phyloP scores from a whole-genome alignment of 1,140 invertebrate genomes.

The Metaphire vulgaris region DNA sequence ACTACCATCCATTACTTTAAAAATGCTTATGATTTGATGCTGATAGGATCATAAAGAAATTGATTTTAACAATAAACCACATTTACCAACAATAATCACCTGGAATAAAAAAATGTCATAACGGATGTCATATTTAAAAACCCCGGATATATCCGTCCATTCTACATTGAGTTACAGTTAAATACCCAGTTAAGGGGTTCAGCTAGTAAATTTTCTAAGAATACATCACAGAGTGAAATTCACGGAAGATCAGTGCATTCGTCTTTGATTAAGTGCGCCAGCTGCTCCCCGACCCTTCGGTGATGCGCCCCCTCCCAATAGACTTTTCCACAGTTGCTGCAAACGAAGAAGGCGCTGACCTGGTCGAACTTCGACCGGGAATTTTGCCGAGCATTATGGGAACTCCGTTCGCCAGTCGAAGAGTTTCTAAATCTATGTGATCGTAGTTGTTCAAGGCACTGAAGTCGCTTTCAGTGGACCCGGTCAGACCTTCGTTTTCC shows the following conservation, averaged over 20 bases:
- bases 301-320: conserved; percentile 63
- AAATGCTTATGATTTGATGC: no score
- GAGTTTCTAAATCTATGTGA: conserved; percentile 34
- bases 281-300: conserved; percentile 49
- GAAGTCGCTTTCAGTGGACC: not conserved
- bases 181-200: not conserved
- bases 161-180: not conserved
- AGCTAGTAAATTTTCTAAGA: not conserved
- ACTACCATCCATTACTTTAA: no score
- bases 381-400: conserved; percentile 56
- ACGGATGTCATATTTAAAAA: not conserved
- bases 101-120: not conserved
- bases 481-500: not conserved
- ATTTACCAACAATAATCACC: not conserved
- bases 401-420: conserved; percentile 35
- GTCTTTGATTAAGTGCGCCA: conserved; percentile 38
- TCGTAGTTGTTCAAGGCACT: not conserved
- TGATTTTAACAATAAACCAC: no score
- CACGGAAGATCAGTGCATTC: no score
- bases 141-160: not conserved
- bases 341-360: conserved; percentile 58
- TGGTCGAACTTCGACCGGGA: conserved; percentile 53
- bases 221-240: not conserved
- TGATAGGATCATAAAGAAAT: no score
- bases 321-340: conserved; percentile 60